Percentiles rank a stretch among this genome's conserved stretches.
Evolutionary conservation across 1,140 invertebrate genomes (phyloP).

Genomic region (Capitella teleta): DNA sequence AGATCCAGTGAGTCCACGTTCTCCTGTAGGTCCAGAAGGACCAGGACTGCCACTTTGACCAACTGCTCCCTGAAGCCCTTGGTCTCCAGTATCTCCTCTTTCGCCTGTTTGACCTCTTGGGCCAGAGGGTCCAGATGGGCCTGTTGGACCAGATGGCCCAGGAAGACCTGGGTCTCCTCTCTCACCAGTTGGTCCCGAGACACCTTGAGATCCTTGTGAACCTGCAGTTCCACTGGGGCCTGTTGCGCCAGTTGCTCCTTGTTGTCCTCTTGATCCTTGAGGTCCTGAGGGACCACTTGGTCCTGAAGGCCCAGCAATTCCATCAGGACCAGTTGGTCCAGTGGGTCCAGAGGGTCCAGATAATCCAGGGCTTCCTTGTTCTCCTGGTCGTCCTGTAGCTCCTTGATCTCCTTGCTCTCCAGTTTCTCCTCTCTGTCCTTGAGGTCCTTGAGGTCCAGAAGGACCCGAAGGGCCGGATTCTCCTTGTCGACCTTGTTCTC

Average conservation of each 20-base stretch:
- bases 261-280: not conserved
- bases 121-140: slow-evolving; percentile 2
- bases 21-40: not conserved
- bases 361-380: slow-evolving; percentile 1
- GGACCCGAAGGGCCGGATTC: slow-evolving; percentile 3
- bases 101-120: not conserved
- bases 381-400: slow-evolving; percentile 5
- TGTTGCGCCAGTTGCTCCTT: not conserved
- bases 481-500: slow-evolving; percentile 1
- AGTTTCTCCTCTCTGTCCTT: not conserved
- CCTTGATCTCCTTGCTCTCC: slow-evolving; percentile 5
- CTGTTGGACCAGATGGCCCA: too few species aligned
- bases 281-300: slow-evolving; percentile 47
- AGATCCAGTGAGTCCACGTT: slow-evolving; percentile 2
- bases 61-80: too few species aligned
- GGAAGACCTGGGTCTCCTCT: too few species aligned
- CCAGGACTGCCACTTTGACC: not conserved
- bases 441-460: slow-evolving; percentile 2
- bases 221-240: slow-evolving; percentile 1
- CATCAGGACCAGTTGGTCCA: slow-evolving; percentile 6
- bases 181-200: too few species aligned
- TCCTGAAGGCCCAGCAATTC: slow-evolving; percentile 44
- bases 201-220: too few species aligned
- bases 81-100: not conserved
- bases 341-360: slow-evolving; percentile 6